Percentiles rank a stretch among this genome's conserved stretches.
Evolutionary conservation across 2,888 invertebrate species (phyloP).

Genomic region (Acleris emargana): DNA sequence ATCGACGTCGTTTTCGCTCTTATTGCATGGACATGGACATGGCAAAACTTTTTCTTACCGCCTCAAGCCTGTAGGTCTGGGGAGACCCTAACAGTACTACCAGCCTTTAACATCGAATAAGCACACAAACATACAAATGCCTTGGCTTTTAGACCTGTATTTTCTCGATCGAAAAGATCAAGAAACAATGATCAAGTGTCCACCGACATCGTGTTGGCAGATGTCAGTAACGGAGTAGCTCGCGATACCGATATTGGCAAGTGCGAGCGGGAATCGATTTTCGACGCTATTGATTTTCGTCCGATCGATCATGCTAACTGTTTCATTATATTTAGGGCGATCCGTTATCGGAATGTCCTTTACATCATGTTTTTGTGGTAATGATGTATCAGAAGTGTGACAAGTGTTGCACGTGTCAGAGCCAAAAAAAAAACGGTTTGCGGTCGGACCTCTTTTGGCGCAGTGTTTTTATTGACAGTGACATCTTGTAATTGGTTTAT

Average conservation of each 20-base stretch:
- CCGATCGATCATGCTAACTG: slow-evolving; percentile 35
- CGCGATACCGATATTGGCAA: slow-evolving; percentile 21
- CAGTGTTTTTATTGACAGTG: slow-evolving; percentile 62
- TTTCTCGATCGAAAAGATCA: background rate
- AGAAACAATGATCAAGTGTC: background rate
- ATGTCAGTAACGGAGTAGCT: slow-evolving; percentile 16
- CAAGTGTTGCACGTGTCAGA: slow-evolving; percentile 48
- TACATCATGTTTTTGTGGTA: slow-evolving; percentile 42
- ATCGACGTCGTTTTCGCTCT: too few species aligned
- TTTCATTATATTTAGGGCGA: slow-evolving; percentile 33
- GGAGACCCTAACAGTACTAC: too few species aligned
- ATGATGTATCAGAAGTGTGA: slow-evolving; percentile 48
- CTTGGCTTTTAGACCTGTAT: too few species aligned
- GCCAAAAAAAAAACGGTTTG: slow-evolving; percentile 40
- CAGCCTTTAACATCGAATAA: too few species aligned
- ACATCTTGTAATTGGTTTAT: slow-evolving; percentile 69
- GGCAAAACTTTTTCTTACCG: too few species aligned
- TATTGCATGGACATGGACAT: too few species aligned
- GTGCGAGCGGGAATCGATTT: slow-evolving; percentile 6
- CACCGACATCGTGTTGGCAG: slow-evolving; percentile 9
- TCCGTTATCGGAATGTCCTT: slow-evolving; percentile 38
- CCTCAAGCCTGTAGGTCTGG: too few species aligned
- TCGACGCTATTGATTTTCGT: slow-evolving; percentile 15
- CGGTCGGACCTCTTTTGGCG: slow-evolving; percentile 44
- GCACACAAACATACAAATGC: too few species aligned